Base-by-base conservation (phyloP, 2,113 vertebrate species). In the Arothron firmamentum region DNA sequence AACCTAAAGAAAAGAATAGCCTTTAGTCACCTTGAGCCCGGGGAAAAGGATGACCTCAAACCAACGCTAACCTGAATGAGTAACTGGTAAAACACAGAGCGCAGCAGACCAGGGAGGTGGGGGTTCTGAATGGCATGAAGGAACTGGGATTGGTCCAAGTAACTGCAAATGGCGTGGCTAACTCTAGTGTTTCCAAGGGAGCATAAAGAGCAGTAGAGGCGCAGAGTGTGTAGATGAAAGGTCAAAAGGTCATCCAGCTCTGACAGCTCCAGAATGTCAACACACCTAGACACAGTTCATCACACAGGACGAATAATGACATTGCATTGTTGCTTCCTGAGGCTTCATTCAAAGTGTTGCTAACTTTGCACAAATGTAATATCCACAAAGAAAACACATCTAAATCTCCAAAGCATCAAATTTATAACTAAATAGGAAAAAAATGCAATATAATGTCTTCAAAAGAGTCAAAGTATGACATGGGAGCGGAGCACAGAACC, bases 201-300 rank as follows among this genome's bases (percentile, higher is more conserved):
- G 64, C 94, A 97, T 31, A 98, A 90, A 0, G 95, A 93, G 6
- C 92, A 94, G 88, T 98, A 97, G 23, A 98, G 88, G 14, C 92
- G 91, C 38, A 98, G 92, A 1, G 95, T 95, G 72, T 94, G 94
- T 57, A 90, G 91, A 74, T 98, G 94, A 81, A 97, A 98, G 43
- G 88, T 91, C 59, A 95, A 83, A 68, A 98, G 80, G 68, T 95
- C 93, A 28, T 91, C 90, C 52, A 91, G 89, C 80, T 98, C 96
- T 0, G 93, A 94, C 74, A 98, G 67, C 72, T 98, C 96, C 65
- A 97, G 85, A 83, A 98, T 95, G 88, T 98, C 94, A 59, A 98
- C 88, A 50, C 91, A 94, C 73, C 96, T 98, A 75, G 12, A 64
- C 0, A 21, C 17, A 66, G 5, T 8, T 47, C 19, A 81, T 20